A percentile compares a stretch with the other conserved stretches of the same genome.
Evolutionary conservation across 30 jellyfish, hydroid and myxozoan genomes (phyloP).

Genomic region (Aurelia aurita): DNA sequence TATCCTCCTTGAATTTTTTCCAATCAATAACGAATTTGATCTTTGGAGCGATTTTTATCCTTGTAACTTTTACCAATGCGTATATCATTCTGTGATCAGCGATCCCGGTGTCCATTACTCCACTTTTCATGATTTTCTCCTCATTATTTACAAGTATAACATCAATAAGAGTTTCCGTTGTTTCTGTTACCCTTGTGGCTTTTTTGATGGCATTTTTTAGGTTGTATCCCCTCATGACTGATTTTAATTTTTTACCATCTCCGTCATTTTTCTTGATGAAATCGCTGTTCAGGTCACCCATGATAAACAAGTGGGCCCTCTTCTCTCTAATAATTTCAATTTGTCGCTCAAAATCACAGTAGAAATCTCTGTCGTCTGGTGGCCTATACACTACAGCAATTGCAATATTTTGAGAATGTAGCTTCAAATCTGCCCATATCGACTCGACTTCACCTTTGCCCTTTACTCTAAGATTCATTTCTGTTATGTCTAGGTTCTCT

Average conservation of each 20-base stretch:
- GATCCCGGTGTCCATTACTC: slow-evolving; percentile 8
- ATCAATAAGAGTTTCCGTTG: too few relatives aligned
- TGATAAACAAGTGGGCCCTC: slow-evolving; percentile 14
- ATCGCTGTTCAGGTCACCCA: too few relatives aligned
- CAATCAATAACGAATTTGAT: too few relatives aligned
- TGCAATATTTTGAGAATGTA: slow-evolving; percentile 28
- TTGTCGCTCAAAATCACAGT: slow-evolving; percentile 14
- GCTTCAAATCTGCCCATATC: slow-evolving; percentile 20
- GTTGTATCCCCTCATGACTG: too few relatives aligned
- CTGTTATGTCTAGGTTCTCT: slow-evolving; percentile 17
- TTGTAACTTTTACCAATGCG: too few relatives aligned
- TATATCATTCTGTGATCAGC: slow-evolving; percentile 1
- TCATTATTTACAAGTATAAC: not conserved
- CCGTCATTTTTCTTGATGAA: too few relatives aligned
- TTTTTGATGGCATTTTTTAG: too few relatives aligned
- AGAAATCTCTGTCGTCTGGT: slow-evolving; percentile 20
- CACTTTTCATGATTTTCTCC: slow-evolving; percentile 7
- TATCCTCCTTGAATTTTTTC: too few relatives aligned
- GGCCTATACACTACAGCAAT: slow-evolving; percentile 45
- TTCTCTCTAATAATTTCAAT: too few relatives aligned
- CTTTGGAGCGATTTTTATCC: too few relatives aligned
- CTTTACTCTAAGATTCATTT: not conserved
- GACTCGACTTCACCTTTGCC: slow-evolving; percentile 2
- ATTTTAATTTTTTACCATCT: too few relatives aligned
- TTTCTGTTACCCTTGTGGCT: too few relatives aligned